A percentile compares a stretch with the other conserved stretches of the same genome.
Evolutionary conservation across 2,888 invertebrate genomes (phyloP).

Genomic region (Noctuana brunneofusca): DNA sequence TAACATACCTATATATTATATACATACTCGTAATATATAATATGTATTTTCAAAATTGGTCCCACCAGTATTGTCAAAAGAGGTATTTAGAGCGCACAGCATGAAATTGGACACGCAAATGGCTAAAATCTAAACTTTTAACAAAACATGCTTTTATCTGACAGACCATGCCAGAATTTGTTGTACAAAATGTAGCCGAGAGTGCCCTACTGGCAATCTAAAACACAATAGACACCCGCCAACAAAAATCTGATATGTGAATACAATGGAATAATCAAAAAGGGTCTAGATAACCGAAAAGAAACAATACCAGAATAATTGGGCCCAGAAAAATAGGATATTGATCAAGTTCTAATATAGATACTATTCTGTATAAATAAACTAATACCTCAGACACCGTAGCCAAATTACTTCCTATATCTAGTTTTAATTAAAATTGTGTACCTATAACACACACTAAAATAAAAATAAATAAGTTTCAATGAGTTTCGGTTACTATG

Average conservation of each 20-base stretch:
- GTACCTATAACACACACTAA: too few relatives aligned
- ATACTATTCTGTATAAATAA: too few relatives aligned
- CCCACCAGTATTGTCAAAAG: neutral
- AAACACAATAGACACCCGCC: slow-evolving; percentile 2
- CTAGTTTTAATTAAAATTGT: too few relatives aligned
- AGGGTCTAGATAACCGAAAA: neutral
- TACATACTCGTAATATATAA: neutral
- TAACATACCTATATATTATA: too few relatives aligned
- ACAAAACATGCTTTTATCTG: slow-evolving; percentile 4
- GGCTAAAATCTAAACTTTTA: neutral
- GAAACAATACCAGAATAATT: neutral
- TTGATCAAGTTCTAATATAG: too few relatives aligned
- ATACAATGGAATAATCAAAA: slow-evolving; percentile 6
- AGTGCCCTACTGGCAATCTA: neutral
- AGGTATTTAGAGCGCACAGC: neutral
- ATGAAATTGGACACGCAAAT: slow-evolving; percentile 1
- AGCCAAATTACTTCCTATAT: too few relatives aligned
- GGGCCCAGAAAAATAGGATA: neutral
- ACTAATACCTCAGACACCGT: too few relatives aligned
- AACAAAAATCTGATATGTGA: slow-evolving; percentile 2
- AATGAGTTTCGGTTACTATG: too few relatives aligned
- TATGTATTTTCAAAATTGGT: neutral
- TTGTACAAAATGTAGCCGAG: neutral
- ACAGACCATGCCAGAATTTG: neutral
- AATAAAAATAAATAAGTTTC: too few relatives aligned